phyloP scores from a whole-genome alignment of 2,113 vertebrate species.

The Python bivittatus region DNA sequence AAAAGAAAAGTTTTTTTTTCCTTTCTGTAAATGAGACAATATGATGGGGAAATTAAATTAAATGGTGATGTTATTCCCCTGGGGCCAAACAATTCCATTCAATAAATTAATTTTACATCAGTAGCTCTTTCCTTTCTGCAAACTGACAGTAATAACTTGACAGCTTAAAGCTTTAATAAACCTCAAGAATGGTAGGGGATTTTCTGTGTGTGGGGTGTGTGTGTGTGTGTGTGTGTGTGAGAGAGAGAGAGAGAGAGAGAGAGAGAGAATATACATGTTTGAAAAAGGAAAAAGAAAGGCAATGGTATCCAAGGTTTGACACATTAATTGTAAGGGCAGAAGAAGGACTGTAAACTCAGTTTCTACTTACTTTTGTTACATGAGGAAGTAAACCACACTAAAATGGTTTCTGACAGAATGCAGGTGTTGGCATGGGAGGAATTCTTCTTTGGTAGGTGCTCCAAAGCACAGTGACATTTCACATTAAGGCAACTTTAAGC shows the following conservation, averaged over 20 bases:
- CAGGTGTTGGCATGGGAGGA: conserved; percentile 66
- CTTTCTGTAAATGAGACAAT: conserved; percentile 79
- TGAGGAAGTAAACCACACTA: conserved; percentile 68
- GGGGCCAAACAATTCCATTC: conserved; percentile 82
- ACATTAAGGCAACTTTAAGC: conserved; percentile 67
- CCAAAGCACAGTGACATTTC: conserved; percentile 70
- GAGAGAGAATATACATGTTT: conserved; percentile 4
- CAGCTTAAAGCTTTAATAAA: conserved; percentile 83
- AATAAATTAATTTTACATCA: conserved; percentile 86
- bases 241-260: conserved; percentile 9
- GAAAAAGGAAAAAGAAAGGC: conserved; percentile 28
- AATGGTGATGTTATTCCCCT: conserved; percentile 81
- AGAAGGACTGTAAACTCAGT: conserved; percentile 71
- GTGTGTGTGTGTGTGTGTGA: neutral
- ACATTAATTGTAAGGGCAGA: conserved; percentile 60
- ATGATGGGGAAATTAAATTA: conserved; percentile 84
- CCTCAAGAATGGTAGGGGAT: conserved; percentile 69
- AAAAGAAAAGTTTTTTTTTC: conserved; percentile 74
- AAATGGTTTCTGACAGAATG: conserved; percentile 71
- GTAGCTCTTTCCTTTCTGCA: conserved; percentile 77
- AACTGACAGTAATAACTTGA: conserved; percentile 83
- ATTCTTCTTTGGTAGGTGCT: conserved; percentile 67
- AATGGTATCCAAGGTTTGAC: conserved; percentile 57
- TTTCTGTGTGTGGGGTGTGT: conserved; percentile 35
- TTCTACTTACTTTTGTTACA: conserved; percentile 66